Percentiles rank a stretch among this genome's conserved stretches.
Evolutionary conservation across 2,797 vertebrate species (phyloP).

Genomic region (Tenualosa thibaudeaui): DNA sequence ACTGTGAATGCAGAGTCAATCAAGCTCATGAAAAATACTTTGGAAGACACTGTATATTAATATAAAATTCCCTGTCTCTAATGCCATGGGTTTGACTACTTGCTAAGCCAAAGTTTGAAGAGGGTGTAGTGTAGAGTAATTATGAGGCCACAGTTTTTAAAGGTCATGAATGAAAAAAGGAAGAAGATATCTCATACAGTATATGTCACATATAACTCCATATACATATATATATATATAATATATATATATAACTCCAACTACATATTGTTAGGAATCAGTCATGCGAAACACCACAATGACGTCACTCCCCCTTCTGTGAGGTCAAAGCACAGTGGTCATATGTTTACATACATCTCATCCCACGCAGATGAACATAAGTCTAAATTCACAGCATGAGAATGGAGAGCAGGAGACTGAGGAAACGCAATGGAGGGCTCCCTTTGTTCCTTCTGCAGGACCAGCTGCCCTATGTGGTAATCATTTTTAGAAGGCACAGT

Average conservation of each 20-base stretch:
- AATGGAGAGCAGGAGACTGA: background rate
- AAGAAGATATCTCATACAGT: background rate
- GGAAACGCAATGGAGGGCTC: constrained; percentile 12
- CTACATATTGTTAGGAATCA: background rate
- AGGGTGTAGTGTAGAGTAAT: background rate
- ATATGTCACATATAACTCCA: background rate
- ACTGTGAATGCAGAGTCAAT: constrained; percentile 59
- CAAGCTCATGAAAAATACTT: constrained; percentile 51
- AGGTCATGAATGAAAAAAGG: background rate
- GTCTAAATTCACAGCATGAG: constrained; percentile 52
- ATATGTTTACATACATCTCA: background rate
- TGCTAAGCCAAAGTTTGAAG: background rate
- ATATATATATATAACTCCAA: too few relatives aligned
- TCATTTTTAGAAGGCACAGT: constrained; percentile 62
- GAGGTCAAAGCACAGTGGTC: background rate
- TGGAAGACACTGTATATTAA: background rate
- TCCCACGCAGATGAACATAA: constrained; percentile 49
- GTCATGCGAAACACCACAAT: background rate
- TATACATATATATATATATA: too few relatives aligned
- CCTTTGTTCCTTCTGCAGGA: constrained; percentile 58
- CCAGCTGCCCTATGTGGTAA: constrained; percentile 67
- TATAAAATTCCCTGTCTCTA: constrained; percentile 1
- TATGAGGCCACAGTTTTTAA: background rate
- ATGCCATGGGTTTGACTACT: background rate
- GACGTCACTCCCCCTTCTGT: background rate